Percentiles rank a stretch among this genome's conserved stretches.
These are phyloP conservation scores for Drosophila nigricruria DNA, from an alignment of 2,888 invertebrate species.

Conservation along the genomic window DNA sequence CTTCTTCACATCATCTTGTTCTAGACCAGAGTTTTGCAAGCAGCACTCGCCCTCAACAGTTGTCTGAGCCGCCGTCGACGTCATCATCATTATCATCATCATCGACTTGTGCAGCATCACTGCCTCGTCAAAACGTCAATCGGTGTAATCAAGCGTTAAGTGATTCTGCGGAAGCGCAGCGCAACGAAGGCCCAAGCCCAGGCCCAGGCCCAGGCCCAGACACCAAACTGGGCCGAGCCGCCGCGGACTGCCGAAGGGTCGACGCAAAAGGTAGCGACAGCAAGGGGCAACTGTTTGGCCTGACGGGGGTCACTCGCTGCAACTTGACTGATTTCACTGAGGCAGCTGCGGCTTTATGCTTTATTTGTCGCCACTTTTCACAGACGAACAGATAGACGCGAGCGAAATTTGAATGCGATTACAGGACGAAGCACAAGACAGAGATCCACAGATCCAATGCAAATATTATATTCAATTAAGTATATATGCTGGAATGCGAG, in stretches of 20 bases:
- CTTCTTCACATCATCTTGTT: slow-evolving; percentile 21
- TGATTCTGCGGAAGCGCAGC: slow-evolving; percentile 82
- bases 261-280: slow-evolving; percentile 1
- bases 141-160: slow-evolving; percentile 83
- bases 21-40: slow-evolving; percentile 45
- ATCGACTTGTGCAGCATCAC: slow-evolving; percentile 78
- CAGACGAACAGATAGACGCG: slow-evolving; percentile 30
- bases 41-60: slow-evolving; percentile 48
- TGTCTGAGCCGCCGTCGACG: slow-evolving; percentile 33
- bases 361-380: slow-evolving; percentile 41
- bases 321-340: slow-evolving; percentile 45
- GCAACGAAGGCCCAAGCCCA: slow-evolving; percentile 25
- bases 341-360: slow-evolving; percentile 40
- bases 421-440: not conserved
- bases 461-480: not conserved
- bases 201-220: slow-evolving; percentile 35
- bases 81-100: slow-evolving; percentile 54
- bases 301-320: slow-evolving; percentile 22
- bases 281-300: slow-evolving; percentile 6
- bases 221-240: slow-evolving; percentile 12
- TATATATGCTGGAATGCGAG: too few species aligned
- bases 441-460: not conserved
- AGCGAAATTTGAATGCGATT: slow-evolving; percentile 12
- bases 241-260: slow-evolving; percentile 5
- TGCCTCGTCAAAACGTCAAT: slow-evolving; percentile 81